These are phyloP conservation scores for Uloborus plumipes DNA, from an alignment of 2,888 invertebrate genomes.

Conservation along the genomic window DNA sequence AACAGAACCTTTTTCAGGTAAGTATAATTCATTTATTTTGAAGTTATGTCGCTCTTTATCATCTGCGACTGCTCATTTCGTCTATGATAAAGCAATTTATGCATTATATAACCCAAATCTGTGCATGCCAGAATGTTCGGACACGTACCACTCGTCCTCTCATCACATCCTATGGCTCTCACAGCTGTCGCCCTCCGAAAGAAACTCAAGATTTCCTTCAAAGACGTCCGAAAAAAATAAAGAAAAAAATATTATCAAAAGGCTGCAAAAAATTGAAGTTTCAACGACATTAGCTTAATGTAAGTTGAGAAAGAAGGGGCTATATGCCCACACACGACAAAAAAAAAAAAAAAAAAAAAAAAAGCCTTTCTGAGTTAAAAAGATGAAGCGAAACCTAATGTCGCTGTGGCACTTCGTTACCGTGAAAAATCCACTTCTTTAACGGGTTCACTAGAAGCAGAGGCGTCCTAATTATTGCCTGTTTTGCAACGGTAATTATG, in stretches of 20 bases:
- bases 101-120: not conserved
- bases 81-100: no score
- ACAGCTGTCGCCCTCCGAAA: constrained; percentile 54
- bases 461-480: constrained; percentile 60
- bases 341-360: constrained; percentile 49
- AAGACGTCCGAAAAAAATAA: constrained; percentile 12
- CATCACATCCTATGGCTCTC: constrained; percentile 24
- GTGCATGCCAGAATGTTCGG: constrained; percentile 2
- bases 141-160: constrained; percentile 19
- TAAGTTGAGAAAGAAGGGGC: constrained; percentile 47
- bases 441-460: constrained; percentile 58
- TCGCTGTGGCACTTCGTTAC: constrained; percentile 55
- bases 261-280: constrained; percentile 53
- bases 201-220: constrained; percentile 54
- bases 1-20: no score
- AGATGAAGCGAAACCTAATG: constrained; percentile 44
- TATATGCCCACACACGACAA: constrained; percentile 40
- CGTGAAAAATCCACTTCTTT: constrained; percentile 46
- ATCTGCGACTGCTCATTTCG: no score
- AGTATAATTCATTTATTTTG: no score
- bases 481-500: constrained; percentile 62
- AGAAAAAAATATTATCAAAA: constrained; percentile 36
- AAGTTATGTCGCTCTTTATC: no score
- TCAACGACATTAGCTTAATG: constrained; percentile 63
- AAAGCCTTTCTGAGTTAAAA: constrained; percentile 17